A percentile compares a stretch with the other conserved stretches of the same genome.
Evolutionary conservation across 2,797 vertebrate genomes (phyloP).

Genomic region (Alectoris magna): DNA sequence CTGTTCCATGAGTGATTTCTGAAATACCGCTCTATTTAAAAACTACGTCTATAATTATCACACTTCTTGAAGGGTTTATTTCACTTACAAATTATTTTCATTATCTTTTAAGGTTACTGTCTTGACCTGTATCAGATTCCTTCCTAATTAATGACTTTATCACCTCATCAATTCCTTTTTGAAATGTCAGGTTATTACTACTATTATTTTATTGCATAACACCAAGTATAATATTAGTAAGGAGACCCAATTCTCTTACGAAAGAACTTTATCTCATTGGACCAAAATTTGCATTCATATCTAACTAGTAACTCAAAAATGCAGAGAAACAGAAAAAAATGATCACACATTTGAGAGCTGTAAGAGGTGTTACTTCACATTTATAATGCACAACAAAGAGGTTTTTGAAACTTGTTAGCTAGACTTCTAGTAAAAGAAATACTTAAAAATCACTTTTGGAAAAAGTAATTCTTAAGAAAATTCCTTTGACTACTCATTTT

Average conservation of each 20-base stretch:
- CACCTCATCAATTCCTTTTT: not conserved
- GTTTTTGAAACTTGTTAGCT: not conserved
- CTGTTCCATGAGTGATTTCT: not conserved
- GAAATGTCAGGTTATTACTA: not conserved
- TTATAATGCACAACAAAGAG: not conserved
- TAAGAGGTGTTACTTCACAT: not conserved
- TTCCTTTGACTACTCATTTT: not conserved
- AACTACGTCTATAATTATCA: not conserved
- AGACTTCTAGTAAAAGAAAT: not conserved
- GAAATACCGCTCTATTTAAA: not conserved
- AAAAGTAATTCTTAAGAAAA: not conserved
- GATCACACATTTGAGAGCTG: not conserved
- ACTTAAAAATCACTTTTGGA: not conserved
- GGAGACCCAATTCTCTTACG: not conserved
- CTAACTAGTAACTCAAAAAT: not conserved
- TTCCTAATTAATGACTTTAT: constrained; percentile 13
- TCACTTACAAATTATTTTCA: not conserved
- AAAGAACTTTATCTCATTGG: not conserved
- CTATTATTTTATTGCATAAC: not conserved
- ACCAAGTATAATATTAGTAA: not conserved
- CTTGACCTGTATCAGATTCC: not conserved
- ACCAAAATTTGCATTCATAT: not conserved
- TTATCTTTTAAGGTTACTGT: not conserved
- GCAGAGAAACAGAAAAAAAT: not conserved
- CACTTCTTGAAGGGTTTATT: not conserved